Evolutionary conservation across 2,113 vertebrate genomes (phyloP).

Genomic region (Hirundichthys speculiger): DNA sequence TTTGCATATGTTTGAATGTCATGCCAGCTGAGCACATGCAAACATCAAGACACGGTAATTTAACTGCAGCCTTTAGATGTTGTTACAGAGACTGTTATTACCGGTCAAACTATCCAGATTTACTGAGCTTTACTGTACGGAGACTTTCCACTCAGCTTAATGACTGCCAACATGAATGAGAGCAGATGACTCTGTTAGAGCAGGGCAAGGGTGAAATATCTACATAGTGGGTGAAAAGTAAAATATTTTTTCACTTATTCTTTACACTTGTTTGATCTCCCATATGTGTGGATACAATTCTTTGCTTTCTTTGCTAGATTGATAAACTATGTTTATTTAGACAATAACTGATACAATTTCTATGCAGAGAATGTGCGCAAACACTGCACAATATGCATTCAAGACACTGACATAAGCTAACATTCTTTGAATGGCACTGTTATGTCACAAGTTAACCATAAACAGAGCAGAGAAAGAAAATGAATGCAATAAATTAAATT

Average conservation of each 20-base stretch:
- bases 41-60: slow-evolving; percentile 40
- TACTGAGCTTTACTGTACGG: slow-evolving; percentile 59
- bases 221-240: slow-evolving; percentile 9
- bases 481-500: neutral
- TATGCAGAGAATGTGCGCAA: neutral
- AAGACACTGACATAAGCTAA: neutral
- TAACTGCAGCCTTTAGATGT: slow-evolving; percentile 25
- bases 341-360: neutral
- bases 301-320: too few relatives aligned
- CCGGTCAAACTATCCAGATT: slow-evolving; percentile 55
- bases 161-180: slow-evolving; percentile 59
- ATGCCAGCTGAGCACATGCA: slow-evolving; percentile 23
- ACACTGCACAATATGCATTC: neutral
- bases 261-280: slow-evolving; percentile 19
- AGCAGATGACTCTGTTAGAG: slow-evolving; percentile 61
- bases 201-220: slow-evolving; percentile 24
- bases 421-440: neutral
- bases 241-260: neutral
- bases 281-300: neutral
- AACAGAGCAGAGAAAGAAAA: neutral
- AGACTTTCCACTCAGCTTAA: slow-evolving; percentile 69
- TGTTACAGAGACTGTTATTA: slow-evolving; percentile 51
- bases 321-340: too few relatives aligned
- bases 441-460: slow-evolving; percentile 8
- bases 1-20: slow-evolving; percentile 50